Evolutionary conservation across 2,888 invertebrate genomes (phyloP).

Genomic region (Scaptodrosophila latifasciaeformis): DNA sequence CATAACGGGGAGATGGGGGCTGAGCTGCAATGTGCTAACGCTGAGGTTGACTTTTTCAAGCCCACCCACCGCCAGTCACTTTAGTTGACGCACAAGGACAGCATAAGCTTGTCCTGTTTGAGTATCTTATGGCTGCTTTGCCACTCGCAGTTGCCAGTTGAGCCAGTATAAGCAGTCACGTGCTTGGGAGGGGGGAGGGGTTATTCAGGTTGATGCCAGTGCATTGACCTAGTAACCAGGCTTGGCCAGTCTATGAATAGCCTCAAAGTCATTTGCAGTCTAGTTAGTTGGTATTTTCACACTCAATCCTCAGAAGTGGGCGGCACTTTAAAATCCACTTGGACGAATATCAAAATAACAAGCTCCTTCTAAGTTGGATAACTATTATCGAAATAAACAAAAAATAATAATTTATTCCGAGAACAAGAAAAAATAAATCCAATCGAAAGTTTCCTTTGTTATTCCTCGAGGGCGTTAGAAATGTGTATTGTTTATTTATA

Average conservation of each 20-base stretch:
- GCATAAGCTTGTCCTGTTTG: constrained; percentile 17
- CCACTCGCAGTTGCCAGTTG: constrained; percentile 14
- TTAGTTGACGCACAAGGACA: constrained; percentile 62
- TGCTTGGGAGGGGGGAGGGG: too few relatives aligned
- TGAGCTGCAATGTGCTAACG: constrained; percentile 7
- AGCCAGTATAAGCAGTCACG: too few relatives aligned
- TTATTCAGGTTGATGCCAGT: constrained; percentile 30
- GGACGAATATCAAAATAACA: too few relatives aligned
- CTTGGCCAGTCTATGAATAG: constrained; percentile 38
- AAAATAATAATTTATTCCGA: too few relatives aligned
- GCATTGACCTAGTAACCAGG: constrained; percentile 46
- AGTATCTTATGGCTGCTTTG: too few relatives aligned
- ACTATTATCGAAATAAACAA: too few relatives aligned
- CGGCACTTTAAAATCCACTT: too few relatives aligned
- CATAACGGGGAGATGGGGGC: constrained; percentile 3
- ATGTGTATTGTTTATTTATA: too few relatives aligned
- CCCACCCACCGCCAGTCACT: constrained; percentile 44
- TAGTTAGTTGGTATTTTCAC: constrained; percentile 11
- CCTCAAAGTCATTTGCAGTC: constrained; percentile 35
- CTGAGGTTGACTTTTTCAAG: constrained; percentile 45
- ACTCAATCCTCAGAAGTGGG: constrained; percentile 8
- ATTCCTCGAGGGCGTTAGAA: too few relatives aligned
- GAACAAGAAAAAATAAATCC: too few relatives aligned
- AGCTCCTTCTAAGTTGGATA: too few relatives aligned
- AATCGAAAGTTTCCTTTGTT: too few relatives aligned